A percentile compares a stretch with the other conserved stretches of the same genome.
phyloP scores from a whole-genome alignment of 2,797 vertebrate genomes.

The Tolypeutes matacus region DNA sequence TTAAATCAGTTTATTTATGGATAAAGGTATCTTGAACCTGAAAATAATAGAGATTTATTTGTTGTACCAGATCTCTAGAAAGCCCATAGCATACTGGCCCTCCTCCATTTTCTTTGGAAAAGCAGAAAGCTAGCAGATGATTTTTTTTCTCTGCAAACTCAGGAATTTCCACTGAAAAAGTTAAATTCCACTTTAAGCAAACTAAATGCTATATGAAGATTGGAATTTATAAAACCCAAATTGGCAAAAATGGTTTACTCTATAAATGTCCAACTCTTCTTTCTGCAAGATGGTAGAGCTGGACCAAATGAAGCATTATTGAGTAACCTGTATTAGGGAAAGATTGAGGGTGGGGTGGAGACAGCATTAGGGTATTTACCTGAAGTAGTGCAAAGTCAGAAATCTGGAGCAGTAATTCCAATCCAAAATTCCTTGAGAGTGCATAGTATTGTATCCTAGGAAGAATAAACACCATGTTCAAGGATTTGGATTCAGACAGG shows the following conservation, averaged over 20 bases:
- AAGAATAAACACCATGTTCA: neutral
- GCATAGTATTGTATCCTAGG: no score
- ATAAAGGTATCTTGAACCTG: conserved; percentile 10
- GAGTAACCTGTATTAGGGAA: neutral
- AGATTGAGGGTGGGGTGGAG: neutral
- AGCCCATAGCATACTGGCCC: neutral
- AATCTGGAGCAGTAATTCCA: neutral
- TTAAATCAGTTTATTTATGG: conserved; percentile 4
- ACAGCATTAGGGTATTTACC: neutral
- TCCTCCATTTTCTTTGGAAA: neutral
- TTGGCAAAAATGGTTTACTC: neutral
- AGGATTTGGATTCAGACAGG: neutral
- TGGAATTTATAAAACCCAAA: conserved; percentile 25
- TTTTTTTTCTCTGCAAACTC: neutral
- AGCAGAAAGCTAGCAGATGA: neutral
- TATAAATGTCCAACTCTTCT: neutral
- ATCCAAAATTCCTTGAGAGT: neutral
- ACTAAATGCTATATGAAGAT: neutral
- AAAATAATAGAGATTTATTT: neutral
- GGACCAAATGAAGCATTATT: no score
- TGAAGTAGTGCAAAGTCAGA: neutral
- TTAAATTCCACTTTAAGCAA: conserved; percentile 8
- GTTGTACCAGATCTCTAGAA: neutral
- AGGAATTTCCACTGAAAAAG: neutral
- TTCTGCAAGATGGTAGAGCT: neutral